Evolutionary conservation across 2,888 invertebrate species (phyloP), one percentile per base, ranked within the genome.

Genomic region (Heliconius ismenius): DNA sequence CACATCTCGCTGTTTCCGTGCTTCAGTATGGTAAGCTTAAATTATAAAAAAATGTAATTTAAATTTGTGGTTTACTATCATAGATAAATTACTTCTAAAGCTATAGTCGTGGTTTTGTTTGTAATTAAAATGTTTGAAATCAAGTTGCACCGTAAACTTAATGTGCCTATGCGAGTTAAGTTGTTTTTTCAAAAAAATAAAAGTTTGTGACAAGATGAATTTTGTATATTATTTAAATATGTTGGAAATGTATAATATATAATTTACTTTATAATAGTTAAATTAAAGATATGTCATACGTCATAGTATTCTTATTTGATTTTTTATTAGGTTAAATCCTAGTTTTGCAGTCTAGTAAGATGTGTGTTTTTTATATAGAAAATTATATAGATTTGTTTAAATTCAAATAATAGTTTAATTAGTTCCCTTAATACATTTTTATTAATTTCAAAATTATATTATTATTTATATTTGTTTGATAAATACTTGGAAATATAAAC

Each of bases 21-120:
- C 63, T 75, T 75, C 63, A 64, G 21, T 70, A 75, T 75, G 75
- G 75, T 75, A 70, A 75, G 75, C 68, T 63, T 32, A 36, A 63
- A 54, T 70, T 63, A 63, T 70, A 63, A 54, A 39, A 58, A 64
- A 54, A 54, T 7, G 18, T 49, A 54, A 58, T 58, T 70, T 32
- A 15, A 58, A 58, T 32, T 58, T 58, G 69, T 28, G 21, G 28
- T 54, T 7, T 4, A n/a, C 54, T 32, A 68, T 69, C 9, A 58
- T 70, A 36, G n/a, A 4, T 70, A 70, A 70, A 32, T 58, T 58
- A 58, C 70, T 15, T 58, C 24, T 24, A 32, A 70, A 70, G 32
- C 70, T 28, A 9, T 21, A 9, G n/a, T 32, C 4, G 7, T n/a
- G 15, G 15, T 24, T n/a, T n/a, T 4, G 11, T 70, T n/a, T 15